Evolutionary conservation across 2,113 vertebrate genomes (phyloP).

Genomic region (Hemiscyllium ocellatum): DNA sequence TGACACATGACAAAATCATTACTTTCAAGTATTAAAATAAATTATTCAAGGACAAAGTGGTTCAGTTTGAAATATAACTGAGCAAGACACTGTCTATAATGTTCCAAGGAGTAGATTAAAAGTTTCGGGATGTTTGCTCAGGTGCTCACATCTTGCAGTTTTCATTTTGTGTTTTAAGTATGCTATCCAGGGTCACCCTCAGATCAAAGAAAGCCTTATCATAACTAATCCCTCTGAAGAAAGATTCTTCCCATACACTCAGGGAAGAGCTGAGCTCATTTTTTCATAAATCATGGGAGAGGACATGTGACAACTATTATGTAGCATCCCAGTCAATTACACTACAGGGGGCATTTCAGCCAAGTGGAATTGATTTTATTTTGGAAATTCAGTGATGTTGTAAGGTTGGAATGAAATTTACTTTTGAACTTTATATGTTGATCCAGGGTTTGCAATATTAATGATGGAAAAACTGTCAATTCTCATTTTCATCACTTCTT

Average conservation of each 20-base stretch:
- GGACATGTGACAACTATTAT: not conserved
- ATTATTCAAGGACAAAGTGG: not conserved
- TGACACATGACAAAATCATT: not conserved
- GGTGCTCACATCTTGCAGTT: not conserved
- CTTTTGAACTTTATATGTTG: not conserved
- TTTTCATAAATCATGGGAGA: not conserved
- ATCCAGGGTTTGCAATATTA: not conserved
- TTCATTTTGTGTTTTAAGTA: constrained; percentile 1
- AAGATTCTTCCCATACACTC: constrained; percentile 8
- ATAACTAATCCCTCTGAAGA: not conserved
- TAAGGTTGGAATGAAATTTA: not conserved
- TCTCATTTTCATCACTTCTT: not conserved
- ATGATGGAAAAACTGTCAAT: not conserved
- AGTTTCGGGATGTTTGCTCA: not conserved
- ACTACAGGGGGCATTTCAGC: not conserved
- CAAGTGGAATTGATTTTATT: not conserved
- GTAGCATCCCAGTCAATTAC: not conserved
- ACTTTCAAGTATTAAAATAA: not conserved
- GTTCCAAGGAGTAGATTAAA: not conserved
- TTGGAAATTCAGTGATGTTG: not conserved
- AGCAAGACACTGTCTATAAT: not conserved
- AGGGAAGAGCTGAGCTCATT: not conserved
- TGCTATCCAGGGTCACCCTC: not conserved
- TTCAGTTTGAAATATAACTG: not conserved
- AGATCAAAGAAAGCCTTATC: not conserved